These are phyloP conservation scores for Aleiodes leptofemur DNA, from an alignment of 2,888 invertebrate species.

Conservation along the genomic window DNA sequence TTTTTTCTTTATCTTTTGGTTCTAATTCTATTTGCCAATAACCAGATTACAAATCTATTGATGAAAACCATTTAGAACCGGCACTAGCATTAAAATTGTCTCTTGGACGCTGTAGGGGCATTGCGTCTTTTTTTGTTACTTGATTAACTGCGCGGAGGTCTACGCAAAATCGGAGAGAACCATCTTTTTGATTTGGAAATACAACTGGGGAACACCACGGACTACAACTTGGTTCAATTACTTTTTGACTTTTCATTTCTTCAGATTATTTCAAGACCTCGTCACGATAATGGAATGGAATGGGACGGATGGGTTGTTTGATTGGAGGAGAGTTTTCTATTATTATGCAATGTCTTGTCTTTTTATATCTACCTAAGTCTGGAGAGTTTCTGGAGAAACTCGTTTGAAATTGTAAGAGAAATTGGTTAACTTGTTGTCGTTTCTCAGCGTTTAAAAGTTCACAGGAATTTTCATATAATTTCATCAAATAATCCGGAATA, in stretches of 20 bases:
- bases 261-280: neutral
- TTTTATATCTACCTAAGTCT: neutral
- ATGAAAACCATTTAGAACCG: neutral
- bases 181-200: constrained; percentile 37
- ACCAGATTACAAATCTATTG: neutral
- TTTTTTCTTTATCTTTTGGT: constrained; percentile 13
- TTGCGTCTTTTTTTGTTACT: constrained; percentile 37
- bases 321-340: neutral
- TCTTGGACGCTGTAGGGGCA: constrained; percentile 23
- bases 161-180: constrained; percentile 37
- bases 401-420: neutral
- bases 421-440: neutral
- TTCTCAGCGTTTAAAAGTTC: neutral
- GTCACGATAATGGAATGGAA: constrained; percentile 16
- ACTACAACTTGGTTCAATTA: constrained; percentile 38
- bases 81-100: neutral
- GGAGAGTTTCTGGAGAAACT: neutral
- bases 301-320: neutral
- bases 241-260: constrained; percentile 22
- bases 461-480: neutral
- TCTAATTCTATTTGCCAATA: neutral
- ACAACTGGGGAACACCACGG: constrained; percentile 45
- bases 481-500: neutral
- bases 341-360: neutral
- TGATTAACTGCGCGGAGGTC: constrained; percentile 36